A percentile compares a stretch with the other conserved stretches of the same genome.
phyloP scores from a whole-genome alignment of 1,140 invertebrate species.

The Hypsibius dujardini region DNA sequence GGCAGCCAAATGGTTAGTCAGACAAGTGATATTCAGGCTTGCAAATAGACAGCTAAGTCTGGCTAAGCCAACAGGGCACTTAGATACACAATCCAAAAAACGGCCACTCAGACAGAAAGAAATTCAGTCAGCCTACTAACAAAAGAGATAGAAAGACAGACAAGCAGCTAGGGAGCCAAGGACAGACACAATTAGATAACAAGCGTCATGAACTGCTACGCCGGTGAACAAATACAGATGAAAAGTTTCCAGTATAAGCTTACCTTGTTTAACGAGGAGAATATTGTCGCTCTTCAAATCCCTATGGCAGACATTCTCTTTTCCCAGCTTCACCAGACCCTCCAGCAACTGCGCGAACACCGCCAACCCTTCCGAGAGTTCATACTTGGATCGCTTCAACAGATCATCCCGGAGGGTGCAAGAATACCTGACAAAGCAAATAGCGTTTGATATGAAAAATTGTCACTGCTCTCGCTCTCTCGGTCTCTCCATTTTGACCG shows the following conservation, averaged over 20 bases:
- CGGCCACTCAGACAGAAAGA: background rate
- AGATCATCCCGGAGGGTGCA: slow-evolving; percentile 48
- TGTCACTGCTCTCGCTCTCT: background rate
- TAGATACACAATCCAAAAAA: slow-evolving; percentile 13
- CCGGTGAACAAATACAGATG: too few relatives aligned
- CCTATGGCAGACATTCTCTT: slow-evolving; percentile 35
- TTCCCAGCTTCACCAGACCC: slow-evolving; percentile 41
- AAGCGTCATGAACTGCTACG: too few relatives aligned
- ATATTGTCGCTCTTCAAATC: slow-evolving; percentile 68
- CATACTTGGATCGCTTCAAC: slow-evolving; percentile 32
- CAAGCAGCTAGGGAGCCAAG: too few relatives aligned
- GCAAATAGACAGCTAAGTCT: background rate
- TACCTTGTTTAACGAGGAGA: slow-evolving; percentile 45
- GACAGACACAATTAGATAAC: too few relatives aligned
- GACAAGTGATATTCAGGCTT: background rate
- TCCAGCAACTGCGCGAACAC: slow-evolving; percentile 61
- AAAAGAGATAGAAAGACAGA: too few relatives aligned
- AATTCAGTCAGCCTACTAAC: too few relatives aligned
- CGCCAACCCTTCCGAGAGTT: slow-evolving; percentile 39
- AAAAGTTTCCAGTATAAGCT: too few relatives aligned
- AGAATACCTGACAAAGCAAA: slow-evolving; percentile 40
- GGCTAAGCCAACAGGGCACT: background rate
- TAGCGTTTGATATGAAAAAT: background rate
- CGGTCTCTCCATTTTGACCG: too few relatives aligned
- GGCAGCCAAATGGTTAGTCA: background rate